phyloP scores from a whole-genome alignment of 2,113 vertebrate genomes.

The Danionella cerebrum region DNA sequence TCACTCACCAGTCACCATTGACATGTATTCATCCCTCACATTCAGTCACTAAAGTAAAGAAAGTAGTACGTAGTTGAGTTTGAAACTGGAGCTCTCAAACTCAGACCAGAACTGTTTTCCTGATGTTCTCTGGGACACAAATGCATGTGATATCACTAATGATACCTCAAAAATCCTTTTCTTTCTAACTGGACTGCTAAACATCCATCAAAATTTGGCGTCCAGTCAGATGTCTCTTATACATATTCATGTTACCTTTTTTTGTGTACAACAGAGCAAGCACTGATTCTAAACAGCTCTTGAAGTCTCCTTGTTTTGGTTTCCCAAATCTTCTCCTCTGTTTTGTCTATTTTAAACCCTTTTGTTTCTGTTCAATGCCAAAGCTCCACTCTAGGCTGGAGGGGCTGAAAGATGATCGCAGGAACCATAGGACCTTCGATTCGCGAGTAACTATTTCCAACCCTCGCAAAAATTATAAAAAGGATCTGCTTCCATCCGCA shows the following conservation, averaged over 20 bases:
- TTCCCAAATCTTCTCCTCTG: conserved; percentile 50
- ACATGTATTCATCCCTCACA: too few species aligned
- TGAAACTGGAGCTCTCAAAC: too few species aligned
- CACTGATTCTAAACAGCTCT: conserved; percentile 11
- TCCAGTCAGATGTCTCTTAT: conserved; percentile 6
- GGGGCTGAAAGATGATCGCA: conserved; percentile 89
- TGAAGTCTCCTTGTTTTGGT: conserved; percentile 20
- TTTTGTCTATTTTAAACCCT: conserved; percentile 79
- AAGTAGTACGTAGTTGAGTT: too few species aligned
- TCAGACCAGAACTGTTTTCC: too few species aligned
- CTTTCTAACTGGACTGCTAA: conserved; percentile 6
- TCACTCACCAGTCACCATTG: too few species aligned
- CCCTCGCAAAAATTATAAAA: conserved; percentile 30
- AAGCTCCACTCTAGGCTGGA: conserved; percentile 89
- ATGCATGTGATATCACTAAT: too few species aligned
- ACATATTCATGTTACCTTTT: conserved; percentile 14
- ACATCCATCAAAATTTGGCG: background rate
- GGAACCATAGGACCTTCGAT: conserved; percentile 82
- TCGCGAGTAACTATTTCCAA: conserved; percentile 85
- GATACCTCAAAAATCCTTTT: too few species aligned
- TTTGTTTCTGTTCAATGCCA: conserved; percentile 77
- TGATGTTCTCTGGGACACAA: too few species aligned
- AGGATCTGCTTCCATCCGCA: conserved; percentile 82
- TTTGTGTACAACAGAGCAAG: conserved; percentile 6
- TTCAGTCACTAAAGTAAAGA: too few species aligned